Conservation (phyloP, 1,140 invertebrate genomes). For the Apolygus lucorum region DNA sequence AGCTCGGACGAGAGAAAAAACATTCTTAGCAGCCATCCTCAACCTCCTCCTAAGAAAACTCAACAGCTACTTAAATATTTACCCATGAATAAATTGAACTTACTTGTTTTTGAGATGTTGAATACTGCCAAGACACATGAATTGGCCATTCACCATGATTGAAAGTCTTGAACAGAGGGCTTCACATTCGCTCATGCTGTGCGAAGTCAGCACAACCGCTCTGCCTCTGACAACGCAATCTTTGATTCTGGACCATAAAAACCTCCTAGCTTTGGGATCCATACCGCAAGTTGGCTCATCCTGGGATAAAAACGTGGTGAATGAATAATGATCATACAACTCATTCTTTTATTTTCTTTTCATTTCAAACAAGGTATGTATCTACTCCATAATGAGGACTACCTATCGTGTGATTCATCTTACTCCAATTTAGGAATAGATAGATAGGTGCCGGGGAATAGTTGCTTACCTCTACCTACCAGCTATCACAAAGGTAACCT, state of each 20-base stretch:
- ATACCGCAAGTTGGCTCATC: constrained; percentile 32
- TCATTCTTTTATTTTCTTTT: background rate
- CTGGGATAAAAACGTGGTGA: constrained; percentile 12
- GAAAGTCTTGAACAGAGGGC: constrained; percentile 47
- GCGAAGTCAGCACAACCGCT: constrained; percentile 57
- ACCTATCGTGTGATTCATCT: too few relatives aligned
- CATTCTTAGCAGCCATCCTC: too few relatives aligned
- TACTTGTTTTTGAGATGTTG: constrained; percentile 49
- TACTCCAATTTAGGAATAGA: too few relatives aligned
- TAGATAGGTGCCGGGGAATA: too few relatives aligned
- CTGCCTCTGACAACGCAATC: constrained; percentile 39
- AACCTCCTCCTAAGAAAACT: too few relatives aligned
- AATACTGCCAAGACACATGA: constrained; percentile 47
- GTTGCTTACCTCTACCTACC: too few relatives aligned
- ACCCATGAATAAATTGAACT: constrained; percentile 15
- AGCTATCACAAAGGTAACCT: too few relatives aligned
- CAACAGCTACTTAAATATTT: too few relatives aligned
- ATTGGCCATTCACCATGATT: constrained; percentile 51
- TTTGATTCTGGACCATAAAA: constrained; percentile 41
- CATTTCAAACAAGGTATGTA: background rate
- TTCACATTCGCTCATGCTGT: constrained; percentile 65
- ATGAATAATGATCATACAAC: background rate
- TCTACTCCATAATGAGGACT: too few relatives aligned
- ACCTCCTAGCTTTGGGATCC: constrained; percentile 40
- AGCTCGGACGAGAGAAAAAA: too few relatives aligned